A percentile compares a stretch with the other conserved stretches of the same genome.
These are phyloP conservation scores for Heliconius hewitsoni DNA, from an alignment of 1,140 invertebrate species.

Conservation along the genomic window DNA sequence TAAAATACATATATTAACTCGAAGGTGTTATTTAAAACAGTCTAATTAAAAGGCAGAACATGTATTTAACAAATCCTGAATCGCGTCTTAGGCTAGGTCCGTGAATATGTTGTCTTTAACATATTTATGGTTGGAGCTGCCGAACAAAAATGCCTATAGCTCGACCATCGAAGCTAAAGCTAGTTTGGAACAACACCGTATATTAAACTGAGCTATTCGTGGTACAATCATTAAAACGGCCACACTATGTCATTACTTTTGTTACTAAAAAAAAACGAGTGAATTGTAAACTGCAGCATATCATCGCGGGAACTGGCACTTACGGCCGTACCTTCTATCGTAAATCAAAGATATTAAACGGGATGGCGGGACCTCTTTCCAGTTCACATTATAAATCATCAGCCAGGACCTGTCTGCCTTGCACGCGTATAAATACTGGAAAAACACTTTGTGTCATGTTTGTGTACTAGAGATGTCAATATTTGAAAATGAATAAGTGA, in stretches of 20 bases:
- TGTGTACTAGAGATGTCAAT: neutral
- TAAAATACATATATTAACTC: too few species aligned
- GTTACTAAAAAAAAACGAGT: conserved; percentile 68
- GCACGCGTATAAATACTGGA: conserved; percentile 70
- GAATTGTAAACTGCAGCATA: conserved; percentile 74
- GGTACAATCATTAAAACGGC: conserved; percentile 67
- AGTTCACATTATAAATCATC: conserved; percentile 79
- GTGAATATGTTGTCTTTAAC: conserved; percentile 1
- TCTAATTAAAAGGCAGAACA: neutral
- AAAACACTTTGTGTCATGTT: conserved; percentile 43
- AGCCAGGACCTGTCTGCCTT: conserved; percentile 69
- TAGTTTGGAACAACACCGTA: conserved; percentile 7
- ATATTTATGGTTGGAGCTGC: conserved; percentile 1
- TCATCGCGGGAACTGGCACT: conserved; percentile 74
- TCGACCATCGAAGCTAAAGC: neutral
- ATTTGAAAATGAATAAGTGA: neutral
- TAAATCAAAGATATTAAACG: conserved; percentile 81
- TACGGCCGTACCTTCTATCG: conserved; percentile 76
- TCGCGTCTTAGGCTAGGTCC: conserved; percentile 26
- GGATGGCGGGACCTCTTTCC: conserved; percentile 77
- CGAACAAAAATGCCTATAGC: neutral
- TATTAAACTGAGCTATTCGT: conserved; percentile 31
- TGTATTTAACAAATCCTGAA: conserved; percentile 18
- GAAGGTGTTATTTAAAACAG: neutral
- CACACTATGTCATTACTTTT: conserved; percentile 72